Percentiles rank a stretch among this genome's conserved stretches.
These are phyloP conservation scores for Rhinichthys osculus DNA, from an alignment of 2,797 vertebrate species.

Conservation along the genomic window DNA sequence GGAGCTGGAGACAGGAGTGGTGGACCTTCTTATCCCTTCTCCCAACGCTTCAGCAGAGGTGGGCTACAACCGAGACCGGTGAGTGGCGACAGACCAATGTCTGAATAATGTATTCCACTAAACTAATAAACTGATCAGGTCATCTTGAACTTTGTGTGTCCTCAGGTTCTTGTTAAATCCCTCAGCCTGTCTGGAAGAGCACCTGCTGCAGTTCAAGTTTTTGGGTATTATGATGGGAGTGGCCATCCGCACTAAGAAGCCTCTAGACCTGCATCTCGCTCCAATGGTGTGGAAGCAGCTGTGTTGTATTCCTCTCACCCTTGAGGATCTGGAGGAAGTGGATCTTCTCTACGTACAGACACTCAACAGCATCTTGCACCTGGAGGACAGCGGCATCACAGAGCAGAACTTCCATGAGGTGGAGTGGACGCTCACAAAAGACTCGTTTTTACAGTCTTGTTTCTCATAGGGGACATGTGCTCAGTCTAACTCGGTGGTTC, in stretches of 20 bases:
- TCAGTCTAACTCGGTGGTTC: background rate
- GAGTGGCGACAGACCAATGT: background rate
- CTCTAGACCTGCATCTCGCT: slow-evolving; percentile 83
- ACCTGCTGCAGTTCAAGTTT: slow-evolving; percentile 82
- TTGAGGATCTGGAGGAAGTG: slow-evolving; percentile 82
- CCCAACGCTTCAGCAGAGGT: slow-evolving; percentile 84
- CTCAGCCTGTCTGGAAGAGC: slow-evolving; percentile 75
- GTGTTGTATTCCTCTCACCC: slow-evolving; percentile 79
- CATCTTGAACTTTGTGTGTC: background rate
- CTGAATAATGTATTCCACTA: background rate
- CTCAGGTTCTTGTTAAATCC: slow-evolving; percentile 82
- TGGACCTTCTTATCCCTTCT: slow-evolving; percentile 84
- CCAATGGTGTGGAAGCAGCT: slow-evolving; percentile 86
- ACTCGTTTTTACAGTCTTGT: background rate
- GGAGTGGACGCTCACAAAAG: background rate
- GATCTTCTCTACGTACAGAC: slow-evolving; percentile 83
- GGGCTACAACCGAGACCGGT: slow-evolving; percentile 86
- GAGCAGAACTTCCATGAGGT: slow-evolving; percentile 86
- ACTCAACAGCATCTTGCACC: slow-evolving; percentile 82
- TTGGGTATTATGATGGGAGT: slow-evolving; percentile 85
- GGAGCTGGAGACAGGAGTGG: slow-evolving; percentile 82
- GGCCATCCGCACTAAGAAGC: slow-evolving; percentile 85
- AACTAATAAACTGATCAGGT: background rate
- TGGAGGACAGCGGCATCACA: slow-evolving; percentile 84
- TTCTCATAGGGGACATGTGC: background rate